These are phyloP conservation scores for Aporophyla nigra DNA, from an alignment of 2,888 invertebrate genomes.

Conservation along the genomic window DNA sequence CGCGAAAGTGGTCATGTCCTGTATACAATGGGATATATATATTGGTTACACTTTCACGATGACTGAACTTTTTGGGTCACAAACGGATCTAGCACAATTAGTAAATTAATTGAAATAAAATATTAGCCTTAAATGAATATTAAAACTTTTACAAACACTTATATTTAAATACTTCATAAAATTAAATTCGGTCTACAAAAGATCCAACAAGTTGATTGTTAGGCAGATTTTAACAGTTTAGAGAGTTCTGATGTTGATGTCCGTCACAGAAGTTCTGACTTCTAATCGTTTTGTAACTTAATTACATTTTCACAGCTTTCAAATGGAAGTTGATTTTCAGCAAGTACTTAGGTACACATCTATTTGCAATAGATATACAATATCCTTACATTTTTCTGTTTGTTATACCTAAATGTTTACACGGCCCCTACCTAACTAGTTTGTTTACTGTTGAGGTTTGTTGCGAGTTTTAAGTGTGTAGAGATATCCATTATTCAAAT, in stretches of 20 bases:
- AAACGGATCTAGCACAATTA: background rate
- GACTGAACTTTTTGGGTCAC: background rate
- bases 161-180: background rate
- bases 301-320: background rate
- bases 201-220: conserved; percentile 6
- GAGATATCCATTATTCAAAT: background rate
- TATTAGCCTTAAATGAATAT: background rate
- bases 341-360: too few relatives aligned
- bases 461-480: background rate
- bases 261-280: conserved; percentile 7
- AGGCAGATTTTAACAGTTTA: background rate
- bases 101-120: too few relatives aligned
- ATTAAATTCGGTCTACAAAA: background rate
- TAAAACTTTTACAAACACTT: background rate
- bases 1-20: conserved; percentile 46
- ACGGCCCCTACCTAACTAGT: background rate
- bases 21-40: conserved; percentile 27
- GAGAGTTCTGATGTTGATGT: conserved; percentile 8
- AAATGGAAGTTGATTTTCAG: background rate
- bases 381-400: background rate
- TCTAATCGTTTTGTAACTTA: conserved; percentile 3
- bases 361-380: background rate
- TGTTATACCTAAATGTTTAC: background rate
- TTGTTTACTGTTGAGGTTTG: background rate
- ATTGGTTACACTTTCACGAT: conserved; percentile 37